Evolutionary conservation across 2,113 vertebrate genomes (phyloP).

Genomic region (Caranx melampygus): DNA sequence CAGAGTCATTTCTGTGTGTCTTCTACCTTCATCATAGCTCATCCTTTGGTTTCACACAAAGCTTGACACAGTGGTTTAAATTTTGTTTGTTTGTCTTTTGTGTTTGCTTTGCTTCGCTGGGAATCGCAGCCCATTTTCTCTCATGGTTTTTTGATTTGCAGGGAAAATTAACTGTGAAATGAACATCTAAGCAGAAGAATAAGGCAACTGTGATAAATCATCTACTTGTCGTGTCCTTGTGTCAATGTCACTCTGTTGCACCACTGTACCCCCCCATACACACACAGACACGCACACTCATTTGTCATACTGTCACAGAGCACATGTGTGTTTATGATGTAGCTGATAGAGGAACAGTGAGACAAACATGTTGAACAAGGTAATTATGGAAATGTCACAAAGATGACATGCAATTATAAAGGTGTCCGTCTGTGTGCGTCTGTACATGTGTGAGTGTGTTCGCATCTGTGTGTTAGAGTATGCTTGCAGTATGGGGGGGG

Average conservation of each 20-base stretch:
- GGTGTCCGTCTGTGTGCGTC: background rate
- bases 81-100: background rate
- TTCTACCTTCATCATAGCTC: background rate
- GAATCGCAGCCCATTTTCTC: constrained; percentile 15
- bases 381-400: constrained; percentile 47
- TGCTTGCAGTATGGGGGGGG: background rate
- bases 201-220: constrained; percentile 39
- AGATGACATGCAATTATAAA: constrained; percentile 46
- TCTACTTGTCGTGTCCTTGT: constrained; percentile 40
- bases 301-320: constrained; percentile 36
- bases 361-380: constrained; percentile 25
- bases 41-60: background rate
- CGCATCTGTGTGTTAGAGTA: background rate
- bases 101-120: background rate
- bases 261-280: background rate
- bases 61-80: background rate
- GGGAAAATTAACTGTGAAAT: constrained; percentile 53
- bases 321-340: background rate
- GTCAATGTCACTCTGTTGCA: constrained; percentile 42
- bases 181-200: constrained; percentile 25
- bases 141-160: constrained; percentile 29
- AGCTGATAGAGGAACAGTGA: background rate
- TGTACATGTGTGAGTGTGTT: background rate
- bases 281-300: constrained; percentile 10
- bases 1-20: background rate